Base-by-base conservation (phyloP, 1,140 invertebrate genomes). In the Zaprionus inermis region DNA sequence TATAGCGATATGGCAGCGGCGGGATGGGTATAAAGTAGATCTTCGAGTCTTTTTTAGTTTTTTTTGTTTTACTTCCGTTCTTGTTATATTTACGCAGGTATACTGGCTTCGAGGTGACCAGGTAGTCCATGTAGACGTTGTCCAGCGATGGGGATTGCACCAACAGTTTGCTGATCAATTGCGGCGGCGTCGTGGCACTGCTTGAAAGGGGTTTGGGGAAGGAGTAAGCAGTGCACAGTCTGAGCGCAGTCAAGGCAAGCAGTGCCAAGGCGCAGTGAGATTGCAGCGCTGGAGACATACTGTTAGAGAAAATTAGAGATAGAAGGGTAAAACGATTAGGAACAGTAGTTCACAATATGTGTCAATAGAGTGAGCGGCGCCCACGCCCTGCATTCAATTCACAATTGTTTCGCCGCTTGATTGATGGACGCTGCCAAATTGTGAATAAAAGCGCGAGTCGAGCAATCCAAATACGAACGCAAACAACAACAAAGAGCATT, bases 1-100 rank as follows among this genome's bases (percentile, higher is more conserved):
- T 83, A 64, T 81, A 91, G 11, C 91, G 90, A 75, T 91, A 92
- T 44, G 91, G 90, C 58, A 88, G 74, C 58, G 91, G 81, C 16
- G 90, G 90, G 66, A 92, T 90, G 52, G 91, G 90, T 59, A 92
- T 92, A 49, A 91, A 92, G 59, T 91, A 92, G 55, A 92, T 92
- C 76, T 90, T 91, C 18, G 91, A 92, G 61, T 92, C 91, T 68
- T 92, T 92, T 72, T 91, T 91, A 44, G 81, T 91, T 75, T 92
- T 91, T 76, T 92, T 92, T 49, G 78, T 76, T 70, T 92, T 92
- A 55, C 60, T 72, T 52, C 83, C 81, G 20, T 78, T 88, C 44
- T 80, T 76, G 73, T 90, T 83, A 71, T 91, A 86, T 64, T 90
- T 92, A 4, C 81, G 86, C 30, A 92, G 63, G 18, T 67, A 74